Evolutionary conservation across 2,888 invertebrate species (phyloP), one percentile per base, ranked within the genome.

Genomic region (Boloria selene): DNA sequence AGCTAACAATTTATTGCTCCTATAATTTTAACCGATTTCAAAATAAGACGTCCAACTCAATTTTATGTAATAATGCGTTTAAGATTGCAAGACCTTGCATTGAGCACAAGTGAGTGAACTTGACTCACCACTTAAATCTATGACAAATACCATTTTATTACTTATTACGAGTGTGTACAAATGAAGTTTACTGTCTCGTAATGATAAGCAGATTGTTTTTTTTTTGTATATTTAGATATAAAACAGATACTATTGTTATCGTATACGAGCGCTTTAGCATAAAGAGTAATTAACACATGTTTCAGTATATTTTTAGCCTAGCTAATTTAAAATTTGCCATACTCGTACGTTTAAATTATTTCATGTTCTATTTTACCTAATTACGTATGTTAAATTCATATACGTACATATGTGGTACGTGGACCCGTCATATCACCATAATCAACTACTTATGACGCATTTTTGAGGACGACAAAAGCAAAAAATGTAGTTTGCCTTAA

Each of bases 311-410:
- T 58, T 56, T 47, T 42, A 38, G 18, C 3, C n/a, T 45, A 56
- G 5, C 56, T 22, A 26, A 56, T 56, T 47, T 53, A 38, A 16
- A 42, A 7, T 42, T 14, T 13, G 22, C 50, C 31, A 58, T 58
- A 54, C 47, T 51, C 61, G 61, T 31, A 17, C 17, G 26, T 26
- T 44, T 42, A 61, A 64, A 64, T 64, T 49, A 58, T 54, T 13
- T 58, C 52, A 47, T 65, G 61, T 53, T 58, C 54, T 31, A 64
- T 61, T 62, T 61, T 16, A n/a, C 59, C 52, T 65, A 59, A 67
- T 67, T 55, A 62, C 14, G 60, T 52, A 55, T 42, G 47, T 63
- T 22, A 22, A 22, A 1, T 22, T 22, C 22, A 3, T 22, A 3
- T 22, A 22, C 22, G 22, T 2, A 53, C 60, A 62, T 50, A 22